Evolutionary conservation across 2,888 invertebrate species (phyloP), one percentile per base, ranked within the genome.

Genomic region (Electrophaes corylata): DNA sequence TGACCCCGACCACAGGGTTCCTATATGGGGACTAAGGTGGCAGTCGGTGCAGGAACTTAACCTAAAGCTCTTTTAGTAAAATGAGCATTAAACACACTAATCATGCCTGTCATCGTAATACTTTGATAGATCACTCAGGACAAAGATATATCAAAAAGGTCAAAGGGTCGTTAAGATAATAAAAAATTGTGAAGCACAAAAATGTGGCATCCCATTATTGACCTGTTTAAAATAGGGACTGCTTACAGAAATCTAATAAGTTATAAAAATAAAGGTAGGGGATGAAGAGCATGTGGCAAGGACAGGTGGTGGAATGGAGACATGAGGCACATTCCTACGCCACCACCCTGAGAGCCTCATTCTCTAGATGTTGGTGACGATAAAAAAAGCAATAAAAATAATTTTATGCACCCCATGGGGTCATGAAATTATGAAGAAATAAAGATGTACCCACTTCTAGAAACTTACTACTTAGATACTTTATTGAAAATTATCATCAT

Each of bases 231-330:
- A n/a, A n/a, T n/a, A n/a, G n/a, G 35, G 35, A 10, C 10, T 29
- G 10, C 10, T 29, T 10, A 29, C 26, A 29, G 26, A 29, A 4
- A 26, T 26, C 8, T 29, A 29, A 10, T 6, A 29, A 29, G 6
- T 26, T 26, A 26, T 1, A 3, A 8, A 29, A 20, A 5, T 1
- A 29, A 10, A 29, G 10, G 6, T 29, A 29, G 33, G 44, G 52
- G 37, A 26, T 26, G 53, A 18, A 26, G 3, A 23, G 35, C 56
- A 44, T 53, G 45, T 47, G 58, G 39, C 44, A 39, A 16, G 16
- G 46, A n/a, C 59, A 59, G 59, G 49, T 54, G 58, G 26, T 43
- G 51, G 47, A 29, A 50, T 54, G 54, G 48, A 58, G 53, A 58
- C 58, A 40, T 53, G 33, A 40, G 46, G 19, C 47, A 31, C 57